These are phyloP conservation scores for Uropsilus gracilis DNA, from an alignment of 2,113 vertebrate genomes.

Conservation along the genomic window DNA sequence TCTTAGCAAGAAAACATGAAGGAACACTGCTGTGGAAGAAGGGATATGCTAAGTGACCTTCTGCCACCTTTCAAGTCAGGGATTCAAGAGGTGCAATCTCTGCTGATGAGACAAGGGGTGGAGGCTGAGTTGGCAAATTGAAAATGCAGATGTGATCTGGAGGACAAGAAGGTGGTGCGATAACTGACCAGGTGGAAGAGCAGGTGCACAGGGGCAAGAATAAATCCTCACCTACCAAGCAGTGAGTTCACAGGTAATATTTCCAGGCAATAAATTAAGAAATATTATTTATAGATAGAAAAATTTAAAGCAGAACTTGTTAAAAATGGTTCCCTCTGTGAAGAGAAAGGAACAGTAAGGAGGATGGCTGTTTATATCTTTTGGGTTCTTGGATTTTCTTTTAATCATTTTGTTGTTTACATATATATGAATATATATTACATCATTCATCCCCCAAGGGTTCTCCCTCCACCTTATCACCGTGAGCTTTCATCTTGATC, in stretches of 20 bases:
- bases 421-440: no score
- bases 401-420: no score
- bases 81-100: neutral
- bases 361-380: neutral
- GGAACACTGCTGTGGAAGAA: neutral
- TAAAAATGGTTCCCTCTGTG: neutral
- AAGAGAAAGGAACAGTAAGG: neutral
- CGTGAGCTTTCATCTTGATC: no score
- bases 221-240: neutral
- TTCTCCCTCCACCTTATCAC: no score
- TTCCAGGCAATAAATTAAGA: neutral
- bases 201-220: neutral
- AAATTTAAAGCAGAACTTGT: neutral
- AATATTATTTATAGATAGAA: neutral
- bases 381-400: neutral
- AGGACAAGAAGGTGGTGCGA: neutral
- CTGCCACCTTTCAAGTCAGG: neutral
- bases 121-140: neutral
- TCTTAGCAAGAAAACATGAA: neutral
- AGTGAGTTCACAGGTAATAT: neutral
- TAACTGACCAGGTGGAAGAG: neutral
- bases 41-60: neutral
- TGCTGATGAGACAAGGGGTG: no score
- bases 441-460: no score
- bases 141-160: neutral